Conservation (phyloP, 2,797 vertebrate species). For the Todus mexicanus region DNA sequence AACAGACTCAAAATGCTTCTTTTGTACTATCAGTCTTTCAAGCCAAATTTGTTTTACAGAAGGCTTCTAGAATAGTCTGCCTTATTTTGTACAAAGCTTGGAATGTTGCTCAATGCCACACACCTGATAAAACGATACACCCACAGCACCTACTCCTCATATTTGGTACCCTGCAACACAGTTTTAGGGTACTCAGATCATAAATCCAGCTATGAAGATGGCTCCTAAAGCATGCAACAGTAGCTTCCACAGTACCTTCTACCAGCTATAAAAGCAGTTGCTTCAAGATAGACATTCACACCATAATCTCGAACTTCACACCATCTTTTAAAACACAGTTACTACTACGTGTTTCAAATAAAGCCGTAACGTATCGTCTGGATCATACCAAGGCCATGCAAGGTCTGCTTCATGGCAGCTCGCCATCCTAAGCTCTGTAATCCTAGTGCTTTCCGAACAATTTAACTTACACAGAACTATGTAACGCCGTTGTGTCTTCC, state of each 20-base stretch:
- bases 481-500: neutral
- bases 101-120: neutral
- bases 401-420: neutral
- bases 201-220: neutral
- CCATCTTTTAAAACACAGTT: neutral
- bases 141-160: neutral
- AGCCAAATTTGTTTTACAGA: neutral
- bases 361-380: neutral
- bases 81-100: neutral
- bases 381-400: neutral
- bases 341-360: neutral
- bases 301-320: neutral
- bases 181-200: neutral
- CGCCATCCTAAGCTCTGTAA: neutral
- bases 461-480: neutral
- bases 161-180: neutral
- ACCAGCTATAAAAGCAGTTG: neutral
- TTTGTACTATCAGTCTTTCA: neutral
- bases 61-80: neutral
- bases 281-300: neutral
- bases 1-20: neutral
- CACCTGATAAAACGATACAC: neutral
- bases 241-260: neutral
- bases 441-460: neutral
- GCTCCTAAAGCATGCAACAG: neutral